Conservation (phyloP, 2,888 invertebrate species). For the Baccha elongata region DNA sequence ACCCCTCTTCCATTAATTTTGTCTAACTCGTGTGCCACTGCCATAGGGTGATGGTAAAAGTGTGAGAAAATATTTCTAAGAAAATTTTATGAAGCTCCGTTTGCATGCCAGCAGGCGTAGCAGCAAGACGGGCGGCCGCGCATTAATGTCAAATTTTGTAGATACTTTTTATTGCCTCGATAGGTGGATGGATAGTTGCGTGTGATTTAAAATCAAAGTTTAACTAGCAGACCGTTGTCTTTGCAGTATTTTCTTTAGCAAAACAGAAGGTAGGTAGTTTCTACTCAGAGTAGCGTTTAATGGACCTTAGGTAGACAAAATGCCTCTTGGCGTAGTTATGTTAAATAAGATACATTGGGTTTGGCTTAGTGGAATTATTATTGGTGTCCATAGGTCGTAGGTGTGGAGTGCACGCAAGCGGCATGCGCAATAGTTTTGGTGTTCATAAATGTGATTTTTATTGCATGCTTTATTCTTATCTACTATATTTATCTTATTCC, state of each 20-base stretch:
- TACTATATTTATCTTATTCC: slow-evolving; percentile 11
- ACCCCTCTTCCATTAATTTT: slow-evolving; percentile 26
- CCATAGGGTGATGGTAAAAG: slow-evolving; percentile 49
- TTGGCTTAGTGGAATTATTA: slow-evolving; percentile 36
- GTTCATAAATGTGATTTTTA: slow-evolving; percentile 9
- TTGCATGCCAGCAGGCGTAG: neutral
- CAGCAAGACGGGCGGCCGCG: slow-evolving; percentile 6
- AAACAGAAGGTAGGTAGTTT: slow-evolving; percentile 48
- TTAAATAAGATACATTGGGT: slow-evolving; percentile 42
- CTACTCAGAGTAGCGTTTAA: slow-evolving; percentile 36
- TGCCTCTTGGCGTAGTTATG: slow-evolving; percentile 42
- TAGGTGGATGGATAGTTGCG: slow-evolving; percentile 46
- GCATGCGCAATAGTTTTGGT: slow-evolving; percentile 11
- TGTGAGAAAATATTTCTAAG: slow-evolving; percentile 61
- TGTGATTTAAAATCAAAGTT: slow-evolving; percentile 35
- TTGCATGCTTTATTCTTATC: slow-evolving; percentile 33
- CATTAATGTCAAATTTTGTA: slow-evolving; percentile 47
- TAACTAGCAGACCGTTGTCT: slow-evolving; percentile 23
- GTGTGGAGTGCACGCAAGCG: slow-evolving; percentile 36
- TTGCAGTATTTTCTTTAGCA: slow-evolving; percentile 8
- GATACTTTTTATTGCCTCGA: slow-evolving; percentile 14
- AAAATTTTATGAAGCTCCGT: slow-evolving; percentile 34
- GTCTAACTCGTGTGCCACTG: slow-evolving; percentile 1
- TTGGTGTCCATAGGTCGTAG: neutral
- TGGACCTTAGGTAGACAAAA: slow-evolving; percentile 37